Evolutionary conservation across 2,113 vertebrate genomes (phyloP), one percentile per base, ranked within the genome.

Genomic region (Elanus axillaris): DNA sequence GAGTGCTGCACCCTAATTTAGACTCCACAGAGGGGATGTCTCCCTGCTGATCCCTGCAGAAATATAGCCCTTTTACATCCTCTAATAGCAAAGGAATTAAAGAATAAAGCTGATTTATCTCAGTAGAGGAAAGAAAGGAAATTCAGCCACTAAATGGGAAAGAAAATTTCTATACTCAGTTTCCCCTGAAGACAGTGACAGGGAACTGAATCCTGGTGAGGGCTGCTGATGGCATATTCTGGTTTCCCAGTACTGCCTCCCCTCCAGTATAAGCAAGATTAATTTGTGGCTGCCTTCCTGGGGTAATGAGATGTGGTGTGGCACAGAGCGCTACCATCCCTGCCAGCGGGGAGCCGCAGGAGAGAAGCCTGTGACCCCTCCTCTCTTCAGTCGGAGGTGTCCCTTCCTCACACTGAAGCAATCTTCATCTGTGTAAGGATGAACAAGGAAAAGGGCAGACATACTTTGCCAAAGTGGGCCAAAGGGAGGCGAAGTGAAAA

Each of bases 71-170:
- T 13, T 86, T 92, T 92, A 63, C 16, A 83, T 42, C 9, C 20
- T 56, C 26, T 72, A 73, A 76, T 52, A 86, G 42, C 20, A 77
- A 74, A 94, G 23, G 67, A 96, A 86, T 86, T 93, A 91, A 87
- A 80, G 31, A 91, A 93, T 55, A 94, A 94, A 91, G 20, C 18
- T 80, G 77, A 74, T 83, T 93, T 79, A 69, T 91, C 18, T 94
- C 58, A 79, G 31, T 3, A 62, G 25, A 82, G 31, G 63, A 82
- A 90, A 75, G 5, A 82, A 81, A 58, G n/a, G 10, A 67, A 81
- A 83, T 26, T 6, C 26, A 59, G 21, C 16, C 7, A 71, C 34
- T 64, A 71, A 80, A 67, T 6, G 7, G 20, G 29, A 73, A 71
- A 74, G 62, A 85, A 53, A 38, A 79, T 73, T 34, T 79, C 58